phyloP scores from a whole-genome alignment of 2,797 vertebrate species.

The Acanthiza pusilla region DNA sequence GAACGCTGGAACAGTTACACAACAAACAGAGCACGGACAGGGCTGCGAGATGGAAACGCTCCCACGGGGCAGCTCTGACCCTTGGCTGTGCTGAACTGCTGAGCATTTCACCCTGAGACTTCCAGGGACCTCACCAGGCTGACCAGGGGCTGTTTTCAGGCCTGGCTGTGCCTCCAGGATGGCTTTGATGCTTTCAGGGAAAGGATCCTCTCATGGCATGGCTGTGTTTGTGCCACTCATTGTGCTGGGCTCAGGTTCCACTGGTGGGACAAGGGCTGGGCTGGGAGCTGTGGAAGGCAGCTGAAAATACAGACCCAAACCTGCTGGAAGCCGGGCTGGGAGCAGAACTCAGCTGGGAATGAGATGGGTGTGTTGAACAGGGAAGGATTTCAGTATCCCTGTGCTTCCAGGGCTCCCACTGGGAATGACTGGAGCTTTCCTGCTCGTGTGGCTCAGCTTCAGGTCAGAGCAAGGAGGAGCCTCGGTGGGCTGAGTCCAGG shows the following conservation, averaged over 20 bases:
- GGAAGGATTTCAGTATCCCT: not conserved
- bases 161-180: not conserved
- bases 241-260: too few species aligned
- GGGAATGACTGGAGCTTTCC: not conserved
- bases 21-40: fast-evolving
- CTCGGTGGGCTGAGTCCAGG: not conserved
- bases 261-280: not conserved
- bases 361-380: not conserved
- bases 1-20: not conserved
- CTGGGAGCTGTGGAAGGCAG: not conserved
- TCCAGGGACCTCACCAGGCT: not conserved
- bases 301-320: not conserved
- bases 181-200: not conserved
- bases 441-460: fast-evolving
- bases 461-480: not conserved
- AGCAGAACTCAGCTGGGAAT: not conserved
- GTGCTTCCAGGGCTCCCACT: not conserved
- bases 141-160: not conserved
- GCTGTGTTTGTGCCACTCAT: fast-evolving
- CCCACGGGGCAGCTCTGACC: fast-evolving
- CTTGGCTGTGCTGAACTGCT: fast-evolving
- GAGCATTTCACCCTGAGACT: not conserved
- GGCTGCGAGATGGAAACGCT: not conserved
- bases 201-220: fast-evolving
- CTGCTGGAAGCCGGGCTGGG: not conserved